Conservation (phyloP, 23 tunicate species). For the Oikopleura albicans region DNA sequence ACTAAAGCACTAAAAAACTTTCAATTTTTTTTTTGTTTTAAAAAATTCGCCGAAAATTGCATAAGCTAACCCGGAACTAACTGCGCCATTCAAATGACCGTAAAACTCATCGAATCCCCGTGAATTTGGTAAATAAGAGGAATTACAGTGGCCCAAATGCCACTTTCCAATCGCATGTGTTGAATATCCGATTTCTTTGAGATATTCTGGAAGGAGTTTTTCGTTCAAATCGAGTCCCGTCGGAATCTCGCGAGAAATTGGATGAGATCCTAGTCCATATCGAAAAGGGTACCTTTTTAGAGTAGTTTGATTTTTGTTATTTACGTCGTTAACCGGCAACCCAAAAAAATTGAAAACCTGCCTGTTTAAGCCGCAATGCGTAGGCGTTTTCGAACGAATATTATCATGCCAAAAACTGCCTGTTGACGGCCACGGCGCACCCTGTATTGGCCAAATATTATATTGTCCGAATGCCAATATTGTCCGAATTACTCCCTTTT, state of each 20-base stretch:
- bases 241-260: background rate
- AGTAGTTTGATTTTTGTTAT: background rate
- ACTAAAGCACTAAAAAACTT: no score
- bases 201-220: background rate
- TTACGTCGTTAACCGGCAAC: no score
- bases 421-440: no score
- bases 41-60: no score
- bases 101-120: background rate
- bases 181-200: background rate
- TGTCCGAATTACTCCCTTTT: no score
- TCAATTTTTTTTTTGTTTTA: background rate
- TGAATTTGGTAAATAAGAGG: background rate
- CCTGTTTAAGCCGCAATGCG: no score
- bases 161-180: conserved; percentile 9
- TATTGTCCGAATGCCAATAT: no score
- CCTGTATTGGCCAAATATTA: no score
- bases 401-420: no score
- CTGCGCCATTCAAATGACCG: background rate
- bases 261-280: background rate
- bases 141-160: background rate
- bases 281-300: background rate
- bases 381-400: background rate
- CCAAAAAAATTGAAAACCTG: no score
- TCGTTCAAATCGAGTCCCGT: background rate
- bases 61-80: background rate